A percentile compares a stretch with the other conserved stretches of the same genome.
phyloP scores from a whole-genome alignment of 2,797 vertebrate species.

The Pachyuromys duprasi region DNA sequence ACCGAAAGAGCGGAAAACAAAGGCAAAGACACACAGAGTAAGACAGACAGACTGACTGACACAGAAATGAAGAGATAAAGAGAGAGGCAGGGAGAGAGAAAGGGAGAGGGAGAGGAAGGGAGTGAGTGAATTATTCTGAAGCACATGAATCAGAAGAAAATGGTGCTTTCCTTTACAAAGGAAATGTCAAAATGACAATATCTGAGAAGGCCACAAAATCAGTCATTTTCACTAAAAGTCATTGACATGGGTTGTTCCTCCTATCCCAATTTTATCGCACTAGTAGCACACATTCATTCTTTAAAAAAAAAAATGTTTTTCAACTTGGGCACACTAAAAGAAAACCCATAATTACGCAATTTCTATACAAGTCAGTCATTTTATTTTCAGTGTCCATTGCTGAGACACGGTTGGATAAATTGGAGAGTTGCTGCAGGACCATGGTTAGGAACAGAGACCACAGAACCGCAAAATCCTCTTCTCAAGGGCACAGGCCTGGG shows the following conservation, averaged over 20 bases:
- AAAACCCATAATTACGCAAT: neutral
- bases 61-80: neutral
- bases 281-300: neutral
- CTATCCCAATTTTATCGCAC: neutral
- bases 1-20: neutral
- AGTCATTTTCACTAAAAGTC: conserved; percentile 26
- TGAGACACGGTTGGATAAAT: neutral
- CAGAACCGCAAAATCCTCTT: neutral
- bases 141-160: neutral
- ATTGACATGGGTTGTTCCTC: neutral
- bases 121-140: neutral
- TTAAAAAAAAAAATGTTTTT: neutral
- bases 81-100: neutral
- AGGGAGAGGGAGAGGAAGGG: neutral
- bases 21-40: neutral
- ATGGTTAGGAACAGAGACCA: neutral
- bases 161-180: neutral
- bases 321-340: neutral
- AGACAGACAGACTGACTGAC: neutral
- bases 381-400: neutral
- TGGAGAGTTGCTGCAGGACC: neutral
- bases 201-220: conserved; percentile 18
- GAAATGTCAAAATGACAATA: neutral
- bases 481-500: neutral
- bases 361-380: neutral